Evolutionary conservation across 2,797 vertebrate genomes (phyloP), one percentile per base, ranked within the genome.

Genomic region (Hemitrygon akajei): DNA sequence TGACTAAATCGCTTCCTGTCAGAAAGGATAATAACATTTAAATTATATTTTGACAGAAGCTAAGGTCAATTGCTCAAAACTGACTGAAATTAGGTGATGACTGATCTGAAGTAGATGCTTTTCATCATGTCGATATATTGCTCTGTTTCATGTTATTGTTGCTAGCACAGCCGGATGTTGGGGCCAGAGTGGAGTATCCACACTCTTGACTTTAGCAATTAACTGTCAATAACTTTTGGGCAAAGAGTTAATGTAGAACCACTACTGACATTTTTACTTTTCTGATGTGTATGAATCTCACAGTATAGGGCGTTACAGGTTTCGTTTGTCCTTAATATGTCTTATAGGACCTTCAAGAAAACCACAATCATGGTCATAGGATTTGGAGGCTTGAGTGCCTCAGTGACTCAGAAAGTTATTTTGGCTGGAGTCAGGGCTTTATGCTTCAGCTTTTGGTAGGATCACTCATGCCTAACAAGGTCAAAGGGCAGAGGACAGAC

Each of bases 41-140:
- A 89, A 89, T 69, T 89, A 14, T 89, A 69, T 89, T 89, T 89
- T 89, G 86, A 89, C n/a, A 89, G 63, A 89, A 69, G 69, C n/a
- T 89, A 37, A 69, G 63, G n/a, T 66, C 86, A 89, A 20, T 89
- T 89, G 7, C n/a, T 69, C 18, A 89, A 66, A 69, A 89, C n/a
- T 34, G 18, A 37, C 63, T 69, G 86, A 37, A 89, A 89, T 66
- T n/a, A 10, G 66, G 60, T 89, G 60, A 60, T 0, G 56, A n/a
- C 10, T 12, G 5, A 63, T 86, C 12, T 86, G 56, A 89, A 89
- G 18, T 89, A 37, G n/a, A 20, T 37, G 63, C n/a, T 69, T 89
- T 37, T 69, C 30, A 69, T 34, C 34, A 22, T 69, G 27, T 60
- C 1, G 37, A 40, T 77, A 77, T 40, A 80, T 80, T 86, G 82